phyloP scores from a whole-genome alignment of 2,113 vertebrate species.

The Paramisgurnus dabryanus region DNA sequence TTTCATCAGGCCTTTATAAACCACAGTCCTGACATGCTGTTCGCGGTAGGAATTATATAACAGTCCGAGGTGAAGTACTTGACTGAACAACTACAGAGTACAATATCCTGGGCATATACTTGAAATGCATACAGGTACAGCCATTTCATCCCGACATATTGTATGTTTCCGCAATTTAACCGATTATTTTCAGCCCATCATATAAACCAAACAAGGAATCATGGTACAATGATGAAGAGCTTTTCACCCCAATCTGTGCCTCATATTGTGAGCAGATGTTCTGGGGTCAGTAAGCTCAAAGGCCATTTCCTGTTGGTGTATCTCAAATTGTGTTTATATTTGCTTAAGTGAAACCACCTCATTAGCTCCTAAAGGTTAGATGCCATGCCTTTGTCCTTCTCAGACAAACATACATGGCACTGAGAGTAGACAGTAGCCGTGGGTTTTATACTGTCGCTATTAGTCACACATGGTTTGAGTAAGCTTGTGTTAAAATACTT shows the following conservation, averaged over 20 bases:
- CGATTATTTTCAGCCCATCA: slow-evolving; percentile 14
- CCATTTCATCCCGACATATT: slow-evolving; percentile 8
- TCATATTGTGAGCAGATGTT: slow-evolving; percentile 52
- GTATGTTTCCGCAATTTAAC: neutral
- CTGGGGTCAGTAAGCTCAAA: slow-evolving; percentile 34
- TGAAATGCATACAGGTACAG: neutral
- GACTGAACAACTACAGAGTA: neutral
- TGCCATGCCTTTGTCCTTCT: slow-evolving; percentile 35
- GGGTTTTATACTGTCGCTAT: neutral
- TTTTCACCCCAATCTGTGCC: slow-evolving; percentile 5
- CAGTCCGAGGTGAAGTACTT: neutral
- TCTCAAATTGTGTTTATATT: slow-evolving; percentile 53
- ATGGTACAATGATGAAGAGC: slow-evolving; percentile 21
- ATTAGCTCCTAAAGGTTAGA: slow-evolving; percentile 32
- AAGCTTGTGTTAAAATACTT: neutral
- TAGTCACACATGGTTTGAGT: neutral
- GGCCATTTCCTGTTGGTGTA: slow-evolving; percentile 53
- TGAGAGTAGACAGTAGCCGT: neutral
- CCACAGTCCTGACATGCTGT: neutral
- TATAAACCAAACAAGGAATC: slow-evolving; percentile 5
- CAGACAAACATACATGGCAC: neutral
- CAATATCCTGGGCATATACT: neutral
- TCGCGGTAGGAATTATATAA: neutral
- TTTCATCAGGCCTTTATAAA: slow-evolving; percentile 1
- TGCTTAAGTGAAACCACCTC: slow-evolving; percentile 43